Percentiles rank a stretch among this genome's conserved stretches.
These are phyloP conservation scores for Mycetomoellerius zeteki DNA, from an alignment of 1,140 invertebrate species.

Conservation along the genomic window DNA sequence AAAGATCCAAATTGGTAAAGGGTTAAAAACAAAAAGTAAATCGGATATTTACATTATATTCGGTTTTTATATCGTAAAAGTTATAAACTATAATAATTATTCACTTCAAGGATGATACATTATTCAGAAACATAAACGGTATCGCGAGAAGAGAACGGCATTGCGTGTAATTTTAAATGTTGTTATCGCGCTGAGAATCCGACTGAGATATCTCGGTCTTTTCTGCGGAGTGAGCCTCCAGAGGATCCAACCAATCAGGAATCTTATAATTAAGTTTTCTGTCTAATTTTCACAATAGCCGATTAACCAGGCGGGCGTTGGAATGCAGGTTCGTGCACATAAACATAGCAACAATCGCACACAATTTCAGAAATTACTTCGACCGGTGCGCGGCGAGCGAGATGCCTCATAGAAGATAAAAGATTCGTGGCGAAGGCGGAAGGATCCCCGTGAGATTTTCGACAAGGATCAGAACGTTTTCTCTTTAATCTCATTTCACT, in stretches of 20 bases:
- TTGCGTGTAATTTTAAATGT: slow-evolving; percentile 62
- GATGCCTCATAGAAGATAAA: slow-evolving; percentile 37
- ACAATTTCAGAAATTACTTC: slow-evolving; percentile 78
- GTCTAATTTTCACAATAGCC: slow-evolving; percentile 80
- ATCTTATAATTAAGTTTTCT: slow-evolving; percentile 83
- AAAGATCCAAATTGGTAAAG: too few species aligned
- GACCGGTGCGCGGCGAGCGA: background rate
- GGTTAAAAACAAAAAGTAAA: background rate
- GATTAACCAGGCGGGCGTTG: slow-evolving; percentile 75
- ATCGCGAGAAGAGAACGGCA: background rate
- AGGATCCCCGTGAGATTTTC: slow-evolving; percentile 68
- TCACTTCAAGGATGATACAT: background rate
- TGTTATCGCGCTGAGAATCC: slow-evolving; percentile 58
- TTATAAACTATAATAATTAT: background rate
- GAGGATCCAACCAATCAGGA: slow-evolving; percentile 82
- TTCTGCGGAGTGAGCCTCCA: slow-evolving; percentile 64
- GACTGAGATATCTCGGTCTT: slow-evolving; percentile 56
- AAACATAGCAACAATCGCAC: slow-evolving; percentile 76
- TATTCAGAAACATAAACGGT: background rate
- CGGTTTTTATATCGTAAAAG: background rate
- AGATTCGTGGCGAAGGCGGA: slow-evolving; percentile 52
- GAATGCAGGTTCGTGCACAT: slow-evolving; percentile 68
- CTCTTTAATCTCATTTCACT: slow-evolving; percentile 42
- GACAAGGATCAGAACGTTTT: slow-evolving; percentile 68
- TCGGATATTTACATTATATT: background rate